These are phyloP conservation scores for Gallinago media DNA, from an alignment of 2,113 vertebrate genomes.

Conservation along the genomic window DNA sequence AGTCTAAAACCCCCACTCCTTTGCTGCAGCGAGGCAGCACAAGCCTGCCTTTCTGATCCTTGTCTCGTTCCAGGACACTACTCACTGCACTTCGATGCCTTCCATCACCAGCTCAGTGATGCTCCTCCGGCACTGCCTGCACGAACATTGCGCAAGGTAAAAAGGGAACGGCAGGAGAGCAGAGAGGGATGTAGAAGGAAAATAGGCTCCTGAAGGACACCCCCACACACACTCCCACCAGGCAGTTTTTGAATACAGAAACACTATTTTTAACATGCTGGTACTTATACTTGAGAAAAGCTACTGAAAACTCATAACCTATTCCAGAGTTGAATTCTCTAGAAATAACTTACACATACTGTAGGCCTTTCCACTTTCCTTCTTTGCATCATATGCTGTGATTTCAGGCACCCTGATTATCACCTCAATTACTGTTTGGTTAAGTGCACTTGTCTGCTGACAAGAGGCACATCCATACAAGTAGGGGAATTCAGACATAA, in stretches of 20 bases:
- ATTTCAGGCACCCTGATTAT: not conserved
- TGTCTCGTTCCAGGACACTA: constrained; percentile 88
- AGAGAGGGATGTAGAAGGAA: not conserved
- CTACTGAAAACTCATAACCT: not conserved
- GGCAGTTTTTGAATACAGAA: not conserved
- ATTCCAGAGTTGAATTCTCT: not conserved
- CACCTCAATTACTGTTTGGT: not conserved
- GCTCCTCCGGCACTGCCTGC: constrained; percentile 90
- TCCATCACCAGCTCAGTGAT: constrained; percentile 92
- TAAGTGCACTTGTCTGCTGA: not conserved
- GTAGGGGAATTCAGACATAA: not conserved
- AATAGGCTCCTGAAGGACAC: not conserved
- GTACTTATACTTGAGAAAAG: not conserved
- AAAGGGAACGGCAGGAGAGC: not conserved
- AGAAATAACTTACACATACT: rapidly evolving
- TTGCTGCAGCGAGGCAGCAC: not conserved
- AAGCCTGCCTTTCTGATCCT: constrained; percentile 36
- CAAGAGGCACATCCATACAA: not conserved
- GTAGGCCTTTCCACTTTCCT: not conserved
- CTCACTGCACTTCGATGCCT: constrained; percentile 93
- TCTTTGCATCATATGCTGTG: not conserved
- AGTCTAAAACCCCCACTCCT: not conserved
- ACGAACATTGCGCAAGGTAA: constrained; percentile 92
- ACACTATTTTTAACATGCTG: not conserved
- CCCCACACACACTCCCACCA: not conserved